phyloP scores from a whole-genome alignment of 2,888 invertebrate genomes.

The Smittia aterrima region DNA sequence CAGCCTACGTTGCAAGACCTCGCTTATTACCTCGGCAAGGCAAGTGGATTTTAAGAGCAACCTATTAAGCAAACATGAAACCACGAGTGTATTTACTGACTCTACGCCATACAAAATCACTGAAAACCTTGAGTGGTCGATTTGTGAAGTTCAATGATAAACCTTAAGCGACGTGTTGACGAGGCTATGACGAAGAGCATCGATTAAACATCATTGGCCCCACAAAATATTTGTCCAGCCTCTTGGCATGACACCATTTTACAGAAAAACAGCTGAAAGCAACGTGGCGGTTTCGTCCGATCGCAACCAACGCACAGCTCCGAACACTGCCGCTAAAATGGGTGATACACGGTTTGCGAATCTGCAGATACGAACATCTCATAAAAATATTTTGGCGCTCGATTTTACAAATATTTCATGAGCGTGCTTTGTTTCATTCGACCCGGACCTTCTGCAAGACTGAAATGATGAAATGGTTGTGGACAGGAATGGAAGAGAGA shows the following conservation, averaged over 20 bases:
- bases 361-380: constrained; percentile 39
- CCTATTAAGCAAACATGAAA: constrained; percentile 35
- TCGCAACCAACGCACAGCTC: neutral
- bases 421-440: constrained; percentile 21
- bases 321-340: neutral
- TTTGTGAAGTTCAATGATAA: constrained; percentile 37
- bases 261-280: too few relatives aligned
- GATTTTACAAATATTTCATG: neutral
- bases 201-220: too few relatives aligned
- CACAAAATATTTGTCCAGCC: too few relatives aligned
- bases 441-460: constrained; percentile 33
- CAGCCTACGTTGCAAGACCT: constrained; percentile 18
- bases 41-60: constrained; percentile 42
- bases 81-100: neutral
- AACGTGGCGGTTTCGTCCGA: too few relatives aligned
- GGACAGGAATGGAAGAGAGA: constrained; percentile 37
- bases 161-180: constrained; percentile 1
- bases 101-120: constrained; percentile 33
- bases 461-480: constrained; percentile 42
- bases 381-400: constrained; percentile 29
- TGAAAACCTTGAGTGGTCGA: constrained; percentile 37
- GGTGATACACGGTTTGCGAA: constrained; percentile 40
- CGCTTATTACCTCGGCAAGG: constrained; percentile 39
- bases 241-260: too few relatives aligned
- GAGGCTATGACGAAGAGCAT: neutral